Evolutionary conservation across 2,797 vertebrate genomes (phyloP).

Genomic region (Megaceryle alcyon): DNA sequence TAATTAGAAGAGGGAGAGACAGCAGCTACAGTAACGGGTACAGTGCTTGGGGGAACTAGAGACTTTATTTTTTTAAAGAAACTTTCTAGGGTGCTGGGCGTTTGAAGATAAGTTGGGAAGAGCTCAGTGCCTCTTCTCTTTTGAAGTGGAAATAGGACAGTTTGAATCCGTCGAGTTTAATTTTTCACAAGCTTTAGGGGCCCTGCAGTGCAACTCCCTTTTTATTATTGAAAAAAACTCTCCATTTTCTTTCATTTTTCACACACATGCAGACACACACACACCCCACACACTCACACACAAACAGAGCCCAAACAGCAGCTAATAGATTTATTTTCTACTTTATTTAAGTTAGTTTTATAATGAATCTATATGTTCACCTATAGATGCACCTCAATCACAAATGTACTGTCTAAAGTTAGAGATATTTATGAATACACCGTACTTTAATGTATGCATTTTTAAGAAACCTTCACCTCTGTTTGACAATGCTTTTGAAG

Average conservation of each 20-base stretch:
- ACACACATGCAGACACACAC: neutral
- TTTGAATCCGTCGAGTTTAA: constrained; percentile 99
- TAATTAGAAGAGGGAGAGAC: constrained; percentile 99
- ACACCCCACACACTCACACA: neutral
- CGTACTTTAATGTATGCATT: constrained; percentile 65
- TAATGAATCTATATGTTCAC: neutral
- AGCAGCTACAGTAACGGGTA: constrained; percentile 93
- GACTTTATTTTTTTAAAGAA: constrained; percentile 90
- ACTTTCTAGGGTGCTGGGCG: constrained; percentile 91
- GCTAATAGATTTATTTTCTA: constrained; percentile 69
- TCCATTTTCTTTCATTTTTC: constrained; percentile 82
- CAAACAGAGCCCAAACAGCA: constrained; percentile 21
- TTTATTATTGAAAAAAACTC: constrained; percentile 89
- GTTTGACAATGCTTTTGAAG: constrained; percentile 81
- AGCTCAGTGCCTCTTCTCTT: constrained; percentile 92
- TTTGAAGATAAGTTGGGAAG: constrained; percentile 96
- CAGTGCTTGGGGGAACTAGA: constrained; percentile 97
- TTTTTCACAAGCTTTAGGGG: constrained; percentile 99
- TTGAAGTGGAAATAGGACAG: constrained; percentile 99
- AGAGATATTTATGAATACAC: constrained; percentile 34
- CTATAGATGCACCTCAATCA: neutral
- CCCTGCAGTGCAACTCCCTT: constrained; percentile 88
- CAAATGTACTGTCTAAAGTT: neutral
- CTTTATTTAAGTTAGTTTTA: constrained; percentile 32
- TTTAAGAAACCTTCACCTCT: constrained; percentile 70